These are phyloP conservation scores for Halesus radiatus DNA, from an alignment of 1,140 invertebrate species.

Conservation along the genomic window DNA sequence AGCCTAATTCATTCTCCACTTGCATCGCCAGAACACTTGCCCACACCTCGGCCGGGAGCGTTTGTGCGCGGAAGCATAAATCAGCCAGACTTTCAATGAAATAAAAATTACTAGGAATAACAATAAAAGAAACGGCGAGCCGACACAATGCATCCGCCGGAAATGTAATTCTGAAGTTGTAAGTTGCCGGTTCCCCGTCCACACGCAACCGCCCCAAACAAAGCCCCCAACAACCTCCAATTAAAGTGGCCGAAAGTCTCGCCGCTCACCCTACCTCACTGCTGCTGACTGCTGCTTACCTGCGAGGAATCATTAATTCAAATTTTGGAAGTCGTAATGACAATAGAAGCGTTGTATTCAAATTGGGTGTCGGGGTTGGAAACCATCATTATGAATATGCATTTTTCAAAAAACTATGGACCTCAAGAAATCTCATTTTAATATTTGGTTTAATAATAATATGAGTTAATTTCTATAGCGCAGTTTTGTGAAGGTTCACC, in stretches of 20 bases:
- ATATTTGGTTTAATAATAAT: no score
- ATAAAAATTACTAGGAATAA: slow-evolving; percentile 53
- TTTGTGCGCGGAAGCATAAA: slow-evolving; percentile 50
- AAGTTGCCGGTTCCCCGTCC: slow-evolving; percentile 36
- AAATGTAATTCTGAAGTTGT: slow-evolving; percentile 51
- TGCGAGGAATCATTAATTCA: slow-evolving; percentile 34
- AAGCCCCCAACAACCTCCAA: slow-evolving; percentile 53
- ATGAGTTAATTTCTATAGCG: no score
- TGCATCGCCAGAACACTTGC: no score
- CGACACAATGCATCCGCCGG: slow-evolving; percentile 54
- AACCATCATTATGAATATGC: no score
- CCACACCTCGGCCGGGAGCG: background rate
- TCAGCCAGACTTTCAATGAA: slow-evolving; percentile 47
- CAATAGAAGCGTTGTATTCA: slow-evolving; percentile 34
- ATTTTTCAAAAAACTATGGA: no score
- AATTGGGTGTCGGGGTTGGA: no score
- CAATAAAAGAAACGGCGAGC: slow-evolving; percentile 54
- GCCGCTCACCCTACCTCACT: background rate
- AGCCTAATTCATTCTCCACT: no score
- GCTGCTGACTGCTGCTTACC: background rate
- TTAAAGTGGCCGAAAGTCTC: slow-evolving; percentile 42
- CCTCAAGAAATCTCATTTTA: no score
- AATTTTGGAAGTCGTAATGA: slow-evolving; percentile 42
- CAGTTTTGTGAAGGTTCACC: no score
- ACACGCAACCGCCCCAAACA: slow-evolving; percentile 48